Evolutionary conservation across 2,797 vertebrate species (phyloP), one percentile per base, ranked within the genome.

Genomic region (Aulostomus chinensis): DNA sequence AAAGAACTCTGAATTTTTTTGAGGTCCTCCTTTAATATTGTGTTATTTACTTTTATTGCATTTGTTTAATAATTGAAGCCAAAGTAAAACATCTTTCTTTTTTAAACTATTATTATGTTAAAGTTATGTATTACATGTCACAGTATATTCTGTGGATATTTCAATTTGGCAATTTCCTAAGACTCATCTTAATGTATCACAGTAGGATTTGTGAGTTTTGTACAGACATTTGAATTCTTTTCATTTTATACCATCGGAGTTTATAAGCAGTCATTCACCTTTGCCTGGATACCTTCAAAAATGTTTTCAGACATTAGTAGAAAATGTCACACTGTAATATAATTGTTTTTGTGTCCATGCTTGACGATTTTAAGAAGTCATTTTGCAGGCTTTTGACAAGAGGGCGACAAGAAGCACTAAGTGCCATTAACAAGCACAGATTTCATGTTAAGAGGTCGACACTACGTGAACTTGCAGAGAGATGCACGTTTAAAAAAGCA

Each of bases 41-140:
- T 67, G 37, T 57, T 29, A 57, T 64, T n/a, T 62, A 25, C 2
- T 38, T 47, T 73, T 59, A 45, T 72, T 64, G 68, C 66, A 79
- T 57, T 79, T 80, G 78, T 72, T 72, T 58, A 37, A 53, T 69
- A 62, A 52, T 37, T 52, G 38, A 78, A 73, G 68, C 84, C 83
- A 88, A 85, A 88, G 84, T 70, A 10, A 76, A 71, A 56, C 9
- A 48, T 21, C 22, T 68, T 61, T n/a, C n/a, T n/a, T n/a, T n/a
- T n/a, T n/a, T n/a, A n/a, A n/a, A n/a, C n/a, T n/a, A n/a, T n/a
- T n/a, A n/a, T n/a, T n/a, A n/a, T n/a, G n/a, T n/a, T n/a, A n/a
- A n/a, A n/a, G n/a, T n/a, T n/a, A n/a, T n/a, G n/a, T 69, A 16
- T 60, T 62, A 53, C 39, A 39, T 30, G 45, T 25, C 39, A 40